A percentile compares a stretch with the other conserved stretches of the same genome.
Conservation (phyloP, 2,113 vertebrate species). For the Aythya baeri region DNA sequence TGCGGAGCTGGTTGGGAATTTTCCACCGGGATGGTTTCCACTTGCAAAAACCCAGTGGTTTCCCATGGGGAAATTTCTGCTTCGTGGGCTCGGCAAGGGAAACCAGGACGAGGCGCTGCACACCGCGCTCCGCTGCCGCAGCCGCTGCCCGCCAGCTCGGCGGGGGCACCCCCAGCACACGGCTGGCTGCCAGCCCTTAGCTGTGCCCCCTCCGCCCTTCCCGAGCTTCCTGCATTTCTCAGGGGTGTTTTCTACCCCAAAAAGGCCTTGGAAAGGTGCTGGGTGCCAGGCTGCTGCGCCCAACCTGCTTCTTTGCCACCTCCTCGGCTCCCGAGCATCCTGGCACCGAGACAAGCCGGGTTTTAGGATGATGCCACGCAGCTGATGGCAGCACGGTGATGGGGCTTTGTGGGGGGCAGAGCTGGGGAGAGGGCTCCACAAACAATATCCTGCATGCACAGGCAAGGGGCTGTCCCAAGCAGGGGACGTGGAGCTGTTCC, state of each 20-base stretch:
- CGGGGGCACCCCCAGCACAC: background rate
- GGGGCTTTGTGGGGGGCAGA: background rate
- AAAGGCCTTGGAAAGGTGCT: background rate
- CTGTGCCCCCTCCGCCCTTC: background rate
- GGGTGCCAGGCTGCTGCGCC: background rate
- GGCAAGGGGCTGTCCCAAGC: background rate
- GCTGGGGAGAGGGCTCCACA: background rate
- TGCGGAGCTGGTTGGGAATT: background rate
- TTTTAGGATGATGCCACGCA: background rate
- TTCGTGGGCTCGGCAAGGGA: conserved; percentile 11
- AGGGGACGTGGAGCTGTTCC: background rate
- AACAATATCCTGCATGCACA: background rate
- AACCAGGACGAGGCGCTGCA: conserved; percentile 18
- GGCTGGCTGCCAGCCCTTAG: background rate
- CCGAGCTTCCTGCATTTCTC: background rate
- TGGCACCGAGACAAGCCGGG: background rate
- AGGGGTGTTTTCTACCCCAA: background rate
- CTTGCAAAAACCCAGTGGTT: background rate
- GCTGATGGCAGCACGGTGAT: accelerated
- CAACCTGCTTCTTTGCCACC: background rate
- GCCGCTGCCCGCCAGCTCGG: background rate
- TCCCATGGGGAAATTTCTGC: conserved; percentile 36
- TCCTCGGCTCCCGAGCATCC: background rate
- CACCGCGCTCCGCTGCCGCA: conserved; percentile 18
- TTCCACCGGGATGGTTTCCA: conserved; percentile 51